Evolutionary conservation across 2,113 vertebrate species (phyloP).

Genomic region (Megatriorchis doriae): DNA sequence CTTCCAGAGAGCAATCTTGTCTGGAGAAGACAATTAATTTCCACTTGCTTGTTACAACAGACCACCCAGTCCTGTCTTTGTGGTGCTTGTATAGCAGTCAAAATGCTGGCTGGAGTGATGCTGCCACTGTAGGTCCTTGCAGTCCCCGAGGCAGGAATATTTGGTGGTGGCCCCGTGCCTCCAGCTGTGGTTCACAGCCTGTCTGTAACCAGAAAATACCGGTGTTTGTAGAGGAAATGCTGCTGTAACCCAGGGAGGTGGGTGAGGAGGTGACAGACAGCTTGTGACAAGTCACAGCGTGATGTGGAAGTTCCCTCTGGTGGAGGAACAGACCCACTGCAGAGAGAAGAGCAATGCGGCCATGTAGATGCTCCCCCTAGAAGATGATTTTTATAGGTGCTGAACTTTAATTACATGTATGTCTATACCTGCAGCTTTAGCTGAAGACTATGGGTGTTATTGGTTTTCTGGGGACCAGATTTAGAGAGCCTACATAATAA

Average conservation of each 20-base stretch:
- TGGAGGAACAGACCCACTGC: background rate
- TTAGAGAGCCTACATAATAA: background rate
- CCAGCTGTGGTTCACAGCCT: background rate
- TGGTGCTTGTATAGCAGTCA: background rate
- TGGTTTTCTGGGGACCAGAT: background rate
- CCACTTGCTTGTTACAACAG: background rate
- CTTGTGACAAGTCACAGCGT: background rate
- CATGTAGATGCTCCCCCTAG: accelerated
- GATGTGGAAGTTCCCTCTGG: constrained; percentile 39
- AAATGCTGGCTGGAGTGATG: background rate
- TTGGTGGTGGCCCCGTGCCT: background rate
- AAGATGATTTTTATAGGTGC: background rate
- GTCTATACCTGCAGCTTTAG: background rate
- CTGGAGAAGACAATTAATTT: background rate
- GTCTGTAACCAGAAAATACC: background rate
- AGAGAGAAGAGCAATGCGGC: accelerated
- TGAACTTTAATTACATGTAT: background rate
- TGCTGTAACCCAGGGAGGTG: background rate
- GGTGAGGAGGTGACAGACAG: background rate
- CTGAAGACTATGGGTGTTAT: background rate
- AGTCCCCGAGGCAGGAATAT: background rate
- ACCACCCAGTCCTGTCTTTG: background rate
- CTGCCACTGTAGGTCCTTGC: background rate
- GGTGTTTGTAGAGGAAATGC: background rate
- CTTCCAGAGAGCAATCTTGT: background rate